Conservation (phyloP, 2,888 invertebrate genomes). For the Bellardia pandia region DNA sequence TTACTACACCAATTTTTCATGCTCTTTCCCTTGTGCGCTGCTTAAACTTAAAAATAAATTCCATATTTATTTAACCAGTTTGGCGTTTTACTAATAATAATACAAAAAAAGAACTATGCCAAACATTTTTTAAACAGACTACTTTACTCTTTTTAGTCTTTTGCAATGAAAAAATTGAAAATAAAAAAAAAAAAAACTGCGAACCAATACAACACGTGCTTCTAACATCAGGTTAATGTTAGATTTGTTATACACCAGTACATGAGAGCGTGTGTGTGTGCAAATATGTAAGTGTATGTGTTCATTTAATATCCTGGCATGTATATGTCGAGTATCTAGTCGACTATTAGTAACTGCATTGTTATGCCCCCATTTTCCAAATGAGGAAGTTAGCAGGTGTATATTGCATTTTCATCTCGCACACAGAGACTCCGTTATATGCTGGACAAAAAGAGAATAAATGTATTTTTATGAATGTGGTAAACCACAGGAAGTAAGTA, state of each 20-base stretch:
- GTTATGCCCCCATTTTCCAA: conserved; percentile 68
- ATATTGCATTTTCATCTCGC: conserved; percentile 44
- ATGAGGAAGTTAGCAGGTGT: conserved; percentile 72
- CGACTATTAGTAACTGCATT: conserved; percentile 69
- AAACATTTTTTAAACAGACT: conserved; percentile 1
- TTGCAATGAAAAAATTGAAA: conserved; percentile 8
- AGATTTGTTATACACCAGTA: conserved; percentile 10
- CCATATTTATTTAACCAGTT: background rate
- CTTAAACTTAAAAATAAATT: background rate
- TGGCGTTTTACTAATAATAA: conserved; percentile 14
- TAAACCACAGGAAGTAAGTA: conserved; percentile 10
- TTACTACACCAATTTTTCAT: no score
- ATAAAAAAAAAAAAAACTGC: conserved; percentile 19
- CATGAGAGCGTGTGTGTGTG: background rate
- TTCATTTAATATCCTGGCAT: no score
- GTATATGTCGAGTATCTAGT: conserved; percentile 1
- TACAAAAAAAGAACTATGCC: background rate
- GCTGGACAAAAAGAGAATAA: background rate
- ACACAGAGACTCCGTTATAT: background rate
- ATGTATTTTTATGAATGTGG: conserved; percentile 40
- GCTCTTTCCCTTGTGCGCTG: background rate
- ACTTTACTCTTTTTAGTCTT: background rate
- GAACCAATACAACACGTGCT: conserved; percentile 69
- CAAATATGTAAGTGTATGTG: background rate
- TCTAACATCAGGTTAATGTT: conserved; percentile 62